These are phyloP conservation scores for Danio tinwini DNA, from an alignment of 2,797 vertebrate genomes.

Conservation along the genomic window DNA sequence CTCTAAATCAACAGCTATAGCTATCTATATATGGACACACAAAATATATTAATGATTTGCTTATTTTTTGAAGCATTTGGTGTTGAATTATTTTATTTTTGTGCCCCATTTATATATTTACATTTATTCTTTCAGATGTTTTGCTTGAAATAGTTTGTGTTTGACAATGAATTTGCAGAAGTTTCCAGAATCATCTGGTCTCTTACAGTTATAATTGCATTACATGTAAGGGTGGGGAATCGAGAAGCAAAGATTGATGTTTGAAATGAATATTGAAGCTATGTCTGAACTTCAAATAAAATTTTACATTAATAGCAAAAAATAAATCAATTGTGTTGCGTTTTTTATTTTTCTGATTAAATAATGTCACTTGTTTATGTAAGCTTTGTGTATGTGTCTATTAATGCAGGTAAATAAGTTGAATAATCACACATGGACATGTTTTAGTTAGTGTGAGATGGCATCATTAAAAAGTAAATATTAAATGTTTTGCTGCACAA, in stretches of 20 bases:
- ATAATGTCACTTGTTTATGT: background rate
- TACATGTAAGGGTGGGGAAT: slow-evolving; percentile 7
- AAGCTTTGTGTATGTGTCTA: background rate
- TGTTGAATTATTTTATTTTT: slow-evolving; percentile 4
- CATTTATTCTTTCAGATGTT: slow-evolving; percentile 17
- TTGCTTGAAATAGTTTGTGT: slow-evolving; percentile 18
- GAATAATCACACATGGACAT: background rate
- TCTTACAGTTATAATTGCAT: slow-evolving; percentile 1
- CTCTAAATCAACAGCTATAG: background rate
- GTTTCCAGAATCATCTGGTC: slow-evolving; percentile 9
- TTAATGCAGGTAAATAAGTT: background rate
- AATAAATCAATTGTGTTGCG: background rate
- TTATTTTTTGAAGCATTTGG: slow-evolving; percentile 5
- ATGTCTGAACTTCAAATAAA: slow-evolving; percentile 86
- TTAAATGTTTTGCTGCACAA: too few species aligned
- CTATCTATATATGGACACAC: background rate
- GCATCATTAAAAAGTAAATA: too few species aligned
- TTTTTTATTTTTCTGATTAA: background rate
- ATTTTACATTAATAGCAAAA: slow-evolving; percentile 79
- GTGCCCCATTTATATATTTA: slow-evolving; percentile 1
- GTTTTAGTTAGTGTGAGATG: too few species aligned
- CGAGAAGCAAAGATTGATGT: slow-evolving; percentile 14
- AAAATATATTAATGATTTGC: slow-evolving; percentile 10
- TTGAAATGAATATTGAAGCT: slow-evolving; percentile 31
- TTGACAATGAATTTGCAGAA: slow-evolving; percentile 9